These are phyloP conservation scores for Thunnus albacares DNA, from an alignment of 2,797 vertebrate genomes.

Conservation along the genomic window DNA sequence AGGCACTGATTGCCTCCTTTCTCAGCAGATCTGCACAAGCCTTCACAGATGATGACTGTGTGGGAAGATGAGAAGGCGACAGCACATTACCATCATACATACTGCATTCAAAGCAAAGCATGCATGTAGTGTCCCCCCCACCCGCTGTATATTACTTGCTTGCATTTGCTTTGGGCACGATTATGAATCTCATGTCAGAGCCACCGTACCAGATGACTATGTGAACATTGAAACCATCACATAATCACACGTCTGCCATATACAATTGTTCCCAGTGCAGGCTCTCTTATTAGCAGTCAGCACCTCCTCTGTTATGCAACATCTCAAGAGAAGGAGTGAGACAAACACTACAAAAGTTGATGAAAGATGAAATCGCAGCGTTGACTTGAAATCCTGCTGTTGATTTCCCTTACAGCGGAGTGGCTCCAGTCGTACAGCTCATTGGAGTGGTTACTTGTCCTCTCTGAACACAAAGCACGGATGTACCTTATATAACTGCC, in stretches of 20 bases:
- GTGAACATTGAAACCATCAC: slow-evolving; percentile 15
- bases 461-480: slow-evolving; percentile 79
- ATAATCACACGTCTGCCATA: slow-evolving; percentile 1
- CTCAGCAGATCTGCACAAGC: slow-evolving; percentile 55
- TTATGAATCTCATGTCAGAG: slow-evolving; percentile 17
- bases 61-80: slow-evolving; percentile 67
- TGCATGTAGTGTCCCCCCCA: slow-evolving; percentile 12
- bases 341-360: slow-evolving; percentile 68
- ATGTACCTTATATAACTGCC: slow-evolving; percentile 79
- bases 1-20: slow-evolving; percentile 64
- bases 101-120: slow-evolving; percentile 39
- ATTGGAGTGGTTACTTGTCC: slow-evolving; percentile 70
- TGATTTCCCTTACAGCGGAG: slow-evolving; percentile 65
- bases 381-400: slow-evolving; percentile 67
- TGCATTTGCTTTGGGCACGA: not conserved
- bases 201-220: slow-evolving; percentile 7
- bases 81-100: slow-evolving; percentile 10
- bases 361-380: slow-evolving; percentile 72
- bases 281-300: slow-evolving; percentile 65
- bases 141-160: not conserved
- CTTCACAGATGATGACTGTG: slow-evolving; percentile 56
- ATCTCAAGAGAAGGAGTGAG: slow-evolving; percentile 64
- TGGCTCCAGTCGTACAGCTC: slow-evolving; percentile 63
- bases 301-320: slow-evolving; percentile 68
- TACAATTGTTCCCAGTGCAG: slow-evolving; percentile 29